Conservation (phyloP, 2,888 invertebrate genomes). For the Caenorhabditis afra region DNA sequence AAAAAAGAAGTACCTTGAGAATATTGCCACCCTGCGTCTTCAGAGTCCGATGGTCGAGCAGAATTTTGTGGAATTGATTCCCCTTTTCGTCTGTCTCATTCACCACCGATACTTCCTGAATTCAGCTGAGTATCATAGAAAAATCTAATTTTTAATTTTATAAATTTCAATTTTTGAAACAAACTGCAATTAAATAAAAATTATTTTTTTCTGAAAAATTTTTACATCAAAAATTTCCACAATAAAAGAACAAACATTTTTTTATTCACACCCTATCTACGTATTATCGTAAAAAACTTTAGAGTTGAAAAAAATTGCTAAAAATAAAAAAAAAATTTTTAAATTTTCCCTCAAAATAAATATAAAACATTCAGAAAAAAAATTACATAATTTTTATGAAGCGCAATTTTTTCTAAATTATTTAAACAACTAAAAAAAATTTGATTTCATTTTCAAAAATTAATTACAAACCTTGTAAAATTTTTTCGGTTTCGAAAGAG, state of each 20-base stretch:
- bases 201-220: neutral
- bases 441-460: slow-evolving; percentile 1
- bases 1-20: slow-evolving; percentile 64
- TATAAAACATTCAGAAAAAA: no score
- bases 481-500: slow-evolving; percentile 61
- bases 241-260: neutral
- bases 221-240: neutral
- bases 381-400: neutral
- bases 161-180: no score
- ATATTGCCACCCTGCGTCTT: slow-evolving; percentile 73
- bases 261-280: neutral
- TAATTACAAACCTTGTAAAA: slow-evolving; percentile 73
- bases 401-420: neutral
- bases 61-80: slow-evolving; percentile 63
- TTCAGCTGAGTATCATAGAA: neutral
- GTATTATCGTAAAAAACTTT: no score
- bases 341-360: no score
- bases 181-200: no score
- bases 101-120: slow-evolving; percentile 67
- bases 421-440: no score
- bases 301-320: no score
- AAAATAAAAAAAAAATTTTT: no score
- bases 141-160: neutral
- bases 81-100: slow-evolving; percentile 61
- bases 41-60: slow-evolving; percentile 71